A percentile compares a stretch with the other conserved stretches of the same genome.
Conservation (phyloP, 2,113 vertebrate species). For the Nothocercus julius region DNA sequence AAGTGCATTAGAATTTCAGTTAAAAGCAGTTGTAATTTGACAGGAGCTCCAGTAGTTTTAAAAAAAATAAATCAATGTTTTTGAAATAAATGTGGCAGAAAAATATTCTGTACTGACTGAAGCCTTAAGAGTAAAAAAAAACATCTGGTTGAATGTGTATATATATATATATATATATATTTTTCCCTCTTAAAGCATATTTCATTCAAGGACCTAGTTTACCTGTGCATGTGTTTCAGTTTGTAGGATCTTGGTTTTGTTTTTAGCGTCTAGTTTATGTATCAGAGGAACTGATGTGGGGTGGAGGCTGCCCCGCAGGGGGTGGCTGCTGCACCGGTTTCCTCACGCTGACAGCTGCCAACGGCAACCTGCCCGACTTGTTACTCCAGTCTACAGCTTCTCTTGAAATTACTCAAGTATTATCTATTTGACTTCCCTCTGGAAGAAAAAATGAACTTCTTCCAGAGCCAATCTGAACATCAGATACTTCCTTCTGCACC, state of each 20-base stretch:
- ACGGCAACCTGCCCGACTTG: constrained; percentile 11
- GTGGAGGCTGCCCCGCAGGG: not conserved
- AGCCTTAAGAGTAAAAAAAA: constrained; percentile 12
- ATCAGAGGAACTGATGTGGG: constrained; percentile 1
- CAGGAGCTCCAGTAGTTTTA: not conserved
- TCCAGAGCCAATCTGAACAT: not conserved
- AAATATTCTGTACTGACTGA: not conserved
- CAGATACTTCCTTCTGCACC: no score
- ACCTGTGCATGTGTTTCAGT: accelerated
- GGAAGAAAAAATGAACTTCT: constrained; percentile 25
- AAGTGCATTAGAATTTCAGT: not conserved
- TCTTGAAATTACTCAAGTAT: constrained; percentile 17
- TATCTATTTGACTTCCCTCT: constrained; percentile 35
- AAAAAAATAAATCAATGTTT: not conserved
- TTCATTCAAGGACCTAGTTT: not conserved
- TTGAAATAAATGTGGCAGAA: not conserved
- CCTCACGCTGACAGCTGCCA: not conserved
- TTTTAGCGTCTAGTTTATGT: not conserved
- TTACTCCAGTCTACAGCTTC: not conserved
- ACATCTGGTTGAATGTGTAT: not conserved
- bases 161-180: not conserved
- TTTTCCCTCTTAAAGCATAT: not conserved
- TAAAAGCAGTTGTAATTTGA: not conserved
- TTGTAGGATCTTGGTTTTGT: not conserved
- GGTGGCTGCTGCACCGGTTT: not conserved